Conservation (phyloP, 2,797 vertebrate species). For the Leucoraja ocellata region DNA sequence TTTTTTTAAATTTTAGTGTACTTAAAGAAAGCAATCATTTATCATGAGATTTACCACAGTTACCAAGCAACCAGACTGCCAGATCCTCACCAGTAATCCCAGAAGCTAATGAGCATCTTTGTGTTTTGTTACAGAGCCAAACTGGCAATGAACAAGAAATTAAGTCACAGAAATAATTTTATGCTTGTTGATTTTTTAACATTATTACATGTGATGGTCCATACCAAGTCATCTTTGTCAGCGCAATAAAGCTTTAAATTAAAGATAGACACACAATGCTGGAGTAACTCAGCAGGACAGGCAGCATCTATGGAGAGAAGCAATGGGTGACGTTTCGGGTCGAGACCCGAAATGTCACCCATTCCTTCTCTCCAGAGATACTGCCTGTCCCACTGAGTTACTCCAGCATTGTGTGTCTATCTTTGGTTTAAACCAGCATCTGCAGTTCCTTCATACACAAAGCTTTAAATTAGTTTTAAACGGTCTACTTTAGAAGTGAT, state of each 20-base stretch:
- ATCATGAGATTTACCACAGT: conserved; percentile 14
- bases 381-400: no score
- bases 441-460: background rate
- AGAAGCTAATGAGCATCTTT: background rate
- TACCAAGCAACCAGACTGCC: conserved; percentile 24
- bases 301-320: no score
- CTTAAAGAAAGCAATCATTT: background rate
- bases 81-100: background rate
- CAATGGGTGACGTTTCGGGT: no score
- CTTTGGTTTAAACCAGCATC: no score
- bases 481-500: background rate
- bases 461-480: background rate
- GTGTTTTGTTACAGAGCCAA: background rate
- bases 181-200: background rate
- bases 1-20: background rate
- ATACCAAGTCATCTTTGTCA: background rate
- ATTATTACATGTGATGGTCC: background rate
- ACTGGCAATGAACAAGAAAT: background rate
- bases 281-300: no score
- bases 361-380: no score
- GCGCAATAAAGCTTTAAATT: background rate
- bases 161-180: background rate
- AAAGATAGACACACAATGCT: no score
- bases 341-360: no score
- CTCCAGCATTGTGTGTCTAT: no score